A percentile compares a stretch with the other conserved stretches of the same genome.
phyloP scores from a whole-genome alignment of 2,888 invertebrate species.

The Smittia sp. region DNA sequence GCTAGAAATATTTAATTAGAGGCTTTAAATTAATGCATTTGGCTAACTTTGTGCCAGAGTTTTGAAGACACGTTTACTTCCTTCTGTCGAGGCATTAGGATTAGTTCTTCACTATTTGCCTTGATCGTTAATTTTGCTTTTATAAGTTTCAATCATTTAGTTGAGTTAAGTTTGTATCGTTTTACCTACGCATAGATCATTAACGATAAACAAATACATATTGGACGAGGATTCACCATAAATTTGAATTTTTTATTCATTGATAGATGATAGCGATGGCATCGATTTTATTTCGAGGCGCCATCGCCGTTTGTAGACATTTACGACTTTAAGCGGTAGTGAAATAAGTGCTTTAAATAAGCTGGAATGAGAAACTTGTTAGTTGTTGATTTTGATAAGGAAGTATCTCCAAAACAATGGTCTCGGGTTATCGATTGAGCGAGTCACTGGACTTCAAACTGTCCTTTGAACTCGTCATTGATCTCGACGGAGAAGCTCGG shows the following conservation, averaged over 20 bases:
- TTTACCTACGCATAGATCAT: neutral
- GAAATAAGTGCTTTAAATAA: conserved; percentile 19
- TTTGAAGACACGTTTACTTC: neutral
- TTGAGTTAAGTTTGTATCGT: neutral
- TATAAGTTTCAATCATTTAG: conserved; percentile 12
- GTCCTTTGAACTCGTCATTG: too few relatives aligned
- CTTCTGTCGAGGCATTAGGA: neutral
- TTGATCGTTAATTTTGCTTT: conserved; percentile 13
- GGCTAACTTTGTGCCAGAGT: conserved; percentile 27
- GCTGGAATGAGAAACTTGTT: conserved; percentile 24
- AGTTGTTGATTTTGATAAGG: conserved; percentile 10
- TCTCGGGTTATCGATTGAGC: too few relatives aligned
- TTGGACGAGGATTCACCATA: conserved; percentile 39
- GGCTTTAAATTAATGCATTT: conserved; percentile 40
- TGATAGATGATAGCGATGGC: neutral
- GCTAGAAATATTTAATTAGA: conserved; percentile 7
- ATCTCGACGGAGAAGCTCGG: too few relatives aligned
- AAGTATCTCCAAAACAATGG: neutral
- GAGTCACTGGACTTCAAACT: too few relatives aligned
- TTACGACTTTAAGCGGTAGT: conserved; percentile 3
- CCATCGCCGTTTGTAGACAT: neutral
- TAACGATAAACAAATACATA: conserved; percentile 5
- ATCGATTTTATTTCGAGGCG: conserved; percentile 26
- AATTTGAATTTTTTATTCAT: conserved; percentile 25
- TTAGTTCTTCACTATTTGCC: neutral